Conservation (phyloP, 2,888 invertebrate species). For the Choristoneura rosaceana region DNA sequence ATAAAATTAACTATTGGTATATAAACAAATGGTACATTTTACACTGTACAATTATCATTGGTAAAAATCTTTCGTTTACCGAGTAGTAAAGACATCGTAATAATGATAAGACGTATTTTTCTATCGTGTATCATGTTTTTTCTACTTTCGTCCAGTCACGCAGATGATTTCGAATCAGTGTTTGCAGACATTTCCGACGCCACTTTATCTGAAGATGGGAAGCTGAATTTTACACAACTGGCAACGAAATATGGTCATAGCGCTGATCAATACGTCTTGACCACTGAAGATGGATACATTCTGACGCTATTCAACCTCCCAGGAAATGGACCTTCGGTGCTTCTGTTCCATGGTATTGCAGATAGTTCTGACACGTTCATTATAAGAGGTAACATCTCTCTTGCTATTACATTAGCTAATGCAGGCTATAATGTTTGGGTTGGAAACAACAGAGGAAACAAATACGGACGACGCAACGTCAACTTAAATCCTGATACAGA, state of each 20-base stretch:
- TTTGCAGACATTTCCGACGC: not conserved
- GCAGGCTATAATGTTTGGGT: slow-evolving; percentile 50
- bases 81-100: too few relatives aligned
- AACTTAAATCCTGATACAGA: slow-evolving; percentile 28
- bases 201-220: slow-evolving; percentile 30
- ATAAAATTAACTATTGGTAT: too few relatives aligned
- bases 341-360: slow-evolving; percentile 53
- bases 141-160: not conserved
- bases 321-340: slow-evolving; percentile 48
- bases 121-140: not conserved
- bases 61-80: not conserved
- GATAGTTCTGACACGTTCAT: slow-evolving; percentile 55
- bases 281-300: slow-evolving; percentile 58
- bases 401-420: slow-evolving; percentile 49
- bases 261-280: slow-evolving; percentile 46
- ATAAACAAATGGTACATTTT: too few relatives aligned
- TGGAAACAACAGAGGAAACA: slow-evolving; percentile 27
- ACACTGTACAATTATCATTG: too few relatives aligned
- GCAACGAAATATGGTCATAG: slow-evolving; percentile 46
- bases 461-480: slow-evolving; percentile 13
- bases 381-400: slow-evolving; percentile 51
- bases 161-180: not conserved
- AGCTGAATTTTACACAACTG: slow-evolving; percentile 46
- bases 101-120: too few relatives aligned
- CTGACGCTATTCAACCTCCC: slow-evolving; percentile 51